Percentiles rank a stretch among this genome's conserved stretches.
Conservation (phyloP, 35 echinoderm and acorn worm genomes). For the Amphiura filiformis region DNA sequence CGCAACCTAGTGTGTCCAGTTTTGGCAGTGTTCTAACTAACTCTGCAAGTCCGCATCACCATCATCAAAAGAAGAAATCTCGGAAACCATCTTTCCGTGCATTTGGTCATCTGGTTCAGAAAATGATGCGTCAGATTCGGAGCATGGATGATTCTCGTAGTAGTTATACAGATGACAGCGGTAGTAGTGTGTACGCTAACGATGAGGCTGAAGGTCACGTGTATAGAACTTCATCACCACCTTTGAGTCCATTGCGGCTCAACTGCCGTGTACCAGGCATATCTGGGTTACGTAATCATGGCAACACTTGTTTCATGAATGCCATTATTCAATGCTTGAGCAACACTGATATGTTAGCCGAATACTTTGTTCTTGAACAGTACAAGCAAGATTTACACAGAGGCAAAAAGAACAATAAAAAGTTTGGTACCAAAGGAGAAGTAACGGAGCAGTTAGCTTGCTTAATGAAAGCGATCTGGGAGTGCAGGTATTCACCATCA, state of each 20-base stretch:
- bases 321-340: slow-evolving; percentile 89
- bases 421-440: slow-evolving; percentile 95
- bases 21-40: slow-evolving; percentile 18
- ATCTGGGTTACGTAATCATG: slow-evolving; percentile 75
- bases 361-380: slow-evolving; percentile 86
- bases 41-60: background rate
- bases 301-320: slow-evolving; percentile 99
- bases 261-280: slow-evolving; percentile 67
- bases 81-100: slow-evolving; percentile 78
- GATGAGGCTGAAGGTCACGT: slow-evolving; percentile 14
- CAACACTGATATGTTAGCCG: slow-evolving; percentile 83
- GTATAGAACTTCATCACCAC: slow-evolving; percentile 10
- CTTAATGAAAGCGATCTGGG: slow-evolving; percentile 79
- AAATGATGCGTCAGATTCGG: slow-evolving; percentile 70
- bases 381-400: slow-evolving; percentile 60
- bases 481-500: slow-evolving; percentile 60
- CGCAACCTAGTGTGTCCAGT: slow-evolving; percentile 31
- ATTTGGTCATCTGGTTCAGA: slow-evolving; percentile 75
- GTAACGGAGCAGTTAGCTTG: slow-evolving; percentile 75
- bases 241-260: slow-evolving; percentile 25
- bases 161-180: no score
- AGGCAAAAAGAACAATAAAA: slow-evolving; percentile 71
- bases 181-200: background rate
- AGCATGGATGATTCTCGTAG: slow-evolving; percentile 66
- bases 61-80: slow-evolving; percentile 62